Conservation (phyloP, 2,888 invertebrate species). For the Morpho helenor region DNA sequence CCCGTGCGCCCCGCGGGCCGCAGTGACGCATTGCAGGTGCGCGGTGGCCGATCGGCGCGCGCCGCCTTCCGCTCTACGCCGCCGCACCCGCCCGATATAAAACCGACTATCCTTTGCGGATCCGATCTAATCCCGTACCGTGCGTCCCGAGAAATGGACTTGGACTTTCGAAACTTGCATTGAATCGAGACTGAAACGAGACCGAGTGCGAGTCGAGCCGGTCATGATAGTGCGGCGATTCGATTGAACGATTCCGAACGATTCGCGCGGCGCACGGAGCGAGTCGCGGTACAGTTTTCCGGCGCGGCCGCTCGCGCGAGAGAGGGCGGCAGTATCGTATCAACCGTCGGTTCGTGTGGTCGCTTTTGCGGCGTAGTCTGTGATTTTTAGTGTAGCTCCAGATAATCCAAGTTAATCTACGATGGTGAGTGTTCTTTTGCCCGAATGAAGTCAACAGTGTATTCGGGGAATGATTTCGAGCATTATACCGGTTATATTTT, state of each 20-base stretch:
- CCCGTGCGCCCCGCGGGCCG: slow-evolving; percentile 50
- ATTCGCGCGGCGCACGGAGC: slow-evolving; percentile 66
- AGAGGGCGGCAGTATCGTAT: slow-evolving; percentile 80
- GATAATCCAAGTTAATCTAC: slow-evolving; percentile 80
- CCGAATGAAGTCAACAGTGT: slow-evolving; percentile 61
- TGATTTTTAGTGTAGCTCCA: slow-evolving; percentile 80
- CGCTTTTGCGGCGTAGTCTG: slow-evolving; percentile 78
- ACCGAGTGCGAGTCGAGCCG: slow-evolving; percentile 52
- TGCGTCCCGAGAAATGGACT: slow-evolving; percentile 77
- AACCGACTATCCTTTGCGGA: slow-evolving; percentile 81
- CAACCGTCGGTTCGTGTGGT: slow-evolving; percentile 76
- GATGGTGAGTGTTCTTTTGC: slow-evolving; percentile 78
- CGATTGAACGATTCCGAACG: slow-evolving; percentile 70
- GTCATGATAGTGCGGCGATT: slow-evolving; percentile 68
- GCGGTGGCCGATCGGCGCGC: slow-evolving; percentile 87
- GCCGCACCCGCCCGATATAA: slow-evolving; percentile 85
- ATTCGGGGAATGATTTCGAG: slow-evolving; percentile 49
- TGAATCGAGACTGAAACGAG: slow-evolving; percentile 41
- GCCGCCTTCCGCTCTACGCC: slow-evolving; percentile 85
- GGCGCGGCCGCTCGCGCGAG: slow-evolving; percentile 74
- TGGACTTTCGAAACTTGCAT: slow-evolving; percentile 54
- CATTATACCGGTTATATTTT: slow-evolving; percentile 61
- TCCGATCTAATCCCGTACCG: slow-evolving; percentile 80
- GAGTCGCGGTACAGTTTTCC: slow-evolving; percentile 71
- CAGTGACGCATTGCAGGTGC: slow-evolving; percentile 93